phyloP scores from a whole-genome alignment of 1,140 invertebrate species.

The Steinernema feltiae region DNA sequence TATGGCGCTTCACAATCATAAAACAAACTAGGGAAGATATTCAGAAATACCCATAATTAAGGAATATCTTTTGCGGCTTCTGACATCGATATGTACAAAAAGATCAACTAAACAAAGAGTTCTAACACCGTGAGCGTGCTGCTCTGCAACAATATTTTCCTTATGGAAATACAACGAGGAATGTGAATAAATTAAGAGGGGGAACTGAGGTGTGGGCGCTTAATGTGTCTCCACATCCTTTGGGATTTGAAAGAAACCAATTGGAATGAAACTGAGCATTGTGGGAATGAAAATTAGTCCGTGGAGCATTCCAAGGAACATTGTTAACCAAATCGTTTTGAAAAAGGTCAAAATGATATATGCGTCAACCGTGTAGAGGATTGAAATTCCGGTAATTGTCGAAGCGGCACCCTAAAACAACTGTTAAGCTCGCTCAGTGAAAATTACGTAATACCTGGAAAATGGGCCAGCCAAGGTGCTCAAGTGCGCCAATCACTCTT shows the following conservation, averaged over 20 bases:
- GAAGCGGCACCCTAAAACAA: conserved; percentile 76
- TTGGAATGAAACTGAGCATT: conserved; percentile 58
- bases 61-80: neutral
- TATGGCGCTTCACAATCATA: neutral
- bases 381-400: conserved; percentile 81
- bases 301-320: conserved; percentile 86
- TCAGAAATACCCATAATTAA: neutral
- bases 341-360: conserved; percentile 98
- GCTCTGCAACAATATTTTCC: conserved; percentile 21
- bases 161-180: conserved; percentile 8
- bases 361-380: conserved; percentile 79
- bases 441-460: conserved; percentile 60
- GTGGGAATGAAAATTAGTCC: conserved; percentile 79
- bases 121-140: too few relatives aligned
- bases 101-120: neutral
- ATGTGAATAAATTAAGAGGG: conserved; percentile 17
- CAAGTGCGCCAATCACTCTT: conserved; percentile 57
- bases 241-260: conserved; percentile 50
- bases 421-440: neutral
- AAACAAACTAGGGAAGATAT: neutral
- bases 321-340: conserved; percentile 92
- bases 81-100: neutral
- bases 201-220: too few relatives aligned
- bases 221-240: conserved; percentile 34
- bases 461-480: conserved; percentile 73